phyloP scores from a whole-genome alignment of 2,113 vertebrate species.

The Coptodon rendalli region DNA sequence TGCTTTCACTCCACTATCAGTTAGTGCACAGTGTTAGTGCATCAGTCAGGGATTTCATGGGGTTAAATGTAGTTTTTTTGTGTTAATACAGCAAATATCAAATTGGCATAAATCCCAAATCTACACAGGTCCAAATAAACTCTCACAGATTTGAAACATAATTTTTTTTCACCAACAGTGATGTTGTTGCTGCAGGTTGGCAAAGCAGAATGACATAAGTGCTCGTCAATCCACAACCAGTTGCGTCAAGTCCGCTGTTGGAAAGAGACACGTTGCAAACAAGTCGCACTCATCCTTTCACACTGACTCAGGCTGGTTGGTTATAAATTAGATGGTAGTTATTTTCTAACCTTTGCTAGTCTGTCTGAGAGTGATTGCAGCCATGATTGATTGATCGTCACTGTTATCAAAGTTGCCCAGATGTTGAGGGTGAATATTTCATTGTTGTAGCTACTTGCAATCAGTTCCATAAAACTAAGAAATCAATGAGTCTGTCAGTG shows the following conservation, averaged over 20 bases:
- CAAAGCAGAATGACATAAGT: background rate
- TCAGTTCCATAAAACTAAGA: background rate
- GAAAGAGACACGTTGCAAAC: background rate
- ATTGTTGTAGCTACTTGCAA: background rate
- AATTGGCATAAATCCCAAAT: background rate
- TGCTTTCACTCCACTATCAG: background rate
- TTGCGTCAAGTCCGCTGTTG: background rate
- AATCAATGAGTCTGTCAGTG: background rate
- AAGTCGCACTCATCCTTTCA: background rate
- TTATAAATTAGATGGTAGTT: background rate
- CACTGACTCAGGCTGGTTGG: background rate
- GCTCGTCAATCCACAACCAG: background rate
- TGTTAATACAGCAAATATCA: background rate
- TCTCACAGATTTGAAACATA: background rate
- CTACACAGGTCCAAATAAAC: background rate
- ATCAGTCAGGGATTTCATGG: background rate
- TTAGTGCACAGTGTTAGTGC: background rate
- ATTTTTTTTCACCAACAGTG: background rate
- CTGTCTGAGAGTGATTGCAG: background rate
- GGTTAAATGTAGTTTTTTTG: background rate
- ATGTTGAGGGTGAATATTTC: background rate
- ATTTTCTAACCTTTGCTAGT: background rate
- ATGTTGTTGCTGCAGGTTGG: background rate
- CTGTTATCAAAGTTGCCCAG: background rate
- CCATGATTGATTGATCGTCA: background rate